Base-by-base conservation (phyloP, 37 sponge, comb jelly and placozoan species). In the Crambe crambe region DNA sequence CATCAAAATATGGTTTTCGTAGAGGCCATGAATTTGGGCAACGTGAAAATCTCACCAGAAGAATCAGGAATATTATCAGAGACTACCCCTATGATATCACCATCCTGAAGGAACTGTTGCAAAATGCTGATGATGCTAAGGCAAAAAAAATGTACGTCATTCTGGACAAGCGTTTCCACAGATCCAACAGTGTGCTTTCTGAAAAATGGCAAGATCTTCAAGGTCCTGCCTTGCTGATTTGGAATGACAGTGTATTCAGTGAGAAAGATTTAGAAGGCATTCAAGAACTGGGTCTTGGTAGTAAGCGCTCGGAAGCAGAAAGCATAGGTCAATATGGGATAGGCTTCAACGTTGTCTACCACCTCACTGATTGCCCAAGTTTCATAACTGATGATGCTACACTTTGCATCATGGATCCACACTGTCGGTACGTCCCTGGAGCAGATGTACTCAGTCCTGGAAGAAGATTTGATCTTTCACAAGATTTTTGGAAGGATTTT, bases 91-190 rank as follows among this genome's bases (percentile, higher is more conserved):
- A 18, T 61, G 79, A 78, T 71, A 44, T 72, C 1, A 85, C 79
- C 15, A 30, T 85, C 8, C 71, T 85, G n/a, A 85, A 85, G 34
- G 96, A 95, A 42, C 85, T 95, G 31, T 35, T 95, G 34, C 95
- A 95, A 68, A 95, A 95, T 87, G 95, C 95, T 27, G 95, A 95
- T 81, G 95, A 95, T 89, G 89, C 95, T 25, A 61, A 65, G 34
- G 95, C 95, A 31, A 86, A 79, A 10, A 82, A 87, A 42, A 85
- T 95, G 75, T 80, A 74, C 21, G 42, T 95, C 59, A 71, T 90
- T 65, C 47, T 89, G 9, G 94, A 93, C 56, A 68, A 90, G 20
- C 47, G 86, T 6, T 75, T 5, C 0, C 84, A 83, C n/a, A 68
- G 69, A 1, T n/a, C 25, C 1, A 35, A 37, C n/a, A 56, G 42